Base-by-base conservation (phyloP, 1,140 invertebrate genomes). In the Drosophila truncata region DNA sequence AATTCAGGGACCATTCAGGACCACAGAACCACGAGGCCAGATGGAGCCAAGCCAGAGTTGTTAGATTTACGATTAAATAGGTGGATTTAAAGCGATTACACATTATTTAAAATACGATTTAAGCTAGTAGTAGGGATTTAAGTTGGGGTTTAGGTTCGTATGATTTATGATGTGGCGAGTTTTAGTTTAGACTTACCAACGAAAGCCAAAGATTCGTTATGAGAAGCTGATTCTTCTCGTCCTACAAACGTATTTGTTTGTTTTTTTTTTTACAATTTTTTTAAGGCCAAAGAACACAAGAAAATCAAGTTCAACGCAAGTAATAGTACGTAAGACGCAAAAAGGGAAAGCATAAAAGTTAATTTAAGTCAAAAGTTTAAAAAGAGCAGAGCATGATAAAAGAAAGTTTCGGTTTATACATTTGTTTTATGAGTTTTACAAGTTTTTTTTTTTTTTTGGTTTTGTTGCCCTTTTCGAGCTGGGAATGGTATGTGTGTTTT, bases 141-240 rank as follows among this genome's bases (percentile, higher is more conserved):
- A 77, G 25, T 60, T 31, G 63, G 44, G 47, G 35, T 60, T 64
- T 79, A 72, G 67, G 49, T 65, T 73, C 52, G 23, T 65, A 52
- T 77, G 66, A 52, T 76, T 76, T 80, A 73, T 86, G 55, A 66
- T 64, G 59, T 73, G 73, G 71, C 82, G 54, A 74, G 76, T 91
- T 91, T 82, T 78, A 77, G 92, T 94, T 94, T 91, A 94, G 94
- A 96, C 96, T 96, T 96, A 97, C 96, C 96, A 96, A 95, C 94
- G 96, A 96, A 94, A 96, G 95, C 96, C 96, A 96, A 94, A 96
- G 96, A 95, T 96, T 96, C 94, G 96, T 96, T 94, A 96, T 96
- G 94, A 96, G 95, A 94, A 96, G 95, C 95, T 96, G 96, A 95
- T 96, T 96, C 95, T 96, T 96, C 95, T 96, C 96, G 94, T 96